These are phyloP conservation scores for Caerostris darwini DNA, from an alignment of 1,140 invertebrate genomes.

Conservation along the genomic window DNA sequence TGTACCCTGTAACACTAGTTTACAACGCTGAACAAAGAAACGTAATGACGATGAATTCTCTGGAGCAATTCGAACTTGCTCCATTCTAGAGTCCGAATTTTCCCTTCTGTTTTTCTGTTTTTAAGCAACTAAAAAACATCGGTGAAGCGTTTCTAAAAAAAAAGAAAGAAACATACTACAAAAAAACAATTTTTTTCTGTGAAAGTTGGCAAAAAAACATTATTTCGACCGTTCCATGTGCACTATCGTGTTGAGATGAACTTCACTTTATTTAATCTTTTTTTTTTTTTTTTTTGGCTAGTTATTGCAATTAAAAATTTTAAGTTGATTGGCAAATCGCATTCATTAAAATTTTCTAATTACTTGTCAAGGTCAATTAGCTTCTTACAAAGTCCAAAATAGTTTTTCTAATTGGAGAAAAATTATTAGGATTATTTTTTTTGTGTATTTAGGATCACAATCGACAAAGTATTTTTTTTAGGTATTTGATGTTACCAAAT, in stretches of 20 bases:
- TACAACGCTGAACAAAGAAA: slow-evolving; percentile 36
- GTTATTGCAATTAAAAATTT: too few species aligned
- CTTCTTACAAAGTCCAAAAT: too few species aligned
- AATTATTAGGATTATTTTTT: too few species aligned
- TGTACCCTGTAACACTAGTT: slow-evolving; percentile 26
- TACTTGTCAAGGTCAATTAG: too few species aligned
- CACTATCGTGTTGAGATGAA: neutral
- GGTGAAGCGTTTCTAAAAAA: neutral
- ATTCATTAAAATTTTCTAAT: too few species aligned
- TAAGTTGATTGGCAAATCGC: too few species aligned
- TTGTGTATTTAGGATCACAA: too few species aligned
- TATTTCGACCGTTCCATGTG: neutral
- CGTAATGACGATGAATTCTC: slow-evolving; percentile 35
- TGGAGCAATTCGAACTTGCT: slow-evolving; percentile 15
- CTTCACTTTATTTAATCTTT: too few species aligned
- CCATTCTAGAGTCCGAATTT: neutral
- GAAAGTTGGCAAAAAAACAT: neutral
- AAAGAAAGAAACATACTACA: neutral
- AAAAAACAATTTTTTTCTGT: neutral
- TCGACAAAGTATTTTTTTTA: too few species aligned
- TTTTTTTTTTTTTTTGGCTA: too few species aligned
- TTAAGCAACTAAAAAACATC: neutral
- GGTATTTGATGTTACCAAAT: too few species aligned
- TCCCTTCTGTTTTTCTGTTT: neutral
- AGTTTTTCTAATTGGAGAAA: too few species aligned